A percentile compares a stretch with the other conserved stretches of the same genome.
These are phyloP conservation scores for Epinephelus coioides DNA, from an alignment of 2,797 vertebrate genomes.

Conservation along the genomic window DNA sequence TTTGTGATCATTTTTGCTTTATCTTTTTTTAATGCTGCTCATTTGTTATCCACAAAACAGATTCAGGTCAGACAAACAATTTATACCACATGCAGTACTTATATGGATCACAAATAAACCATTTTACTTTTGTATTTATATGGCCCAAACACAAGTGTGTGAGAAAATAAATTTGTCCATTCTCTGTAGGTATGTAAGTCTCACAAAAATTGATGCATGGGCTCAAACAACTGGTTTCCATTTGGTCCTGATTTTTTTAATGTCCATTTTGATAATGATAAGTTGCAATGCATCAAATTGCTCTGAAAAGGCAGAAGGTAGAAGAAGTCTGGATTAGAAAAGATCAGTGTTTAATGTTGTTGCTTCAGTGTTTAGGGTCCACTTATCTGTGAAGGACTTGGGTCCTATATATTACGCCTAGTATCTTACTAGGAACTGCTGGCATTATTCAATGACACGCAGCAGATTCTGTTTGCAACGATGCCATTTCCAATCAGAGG, in stretches of 20 bases:
- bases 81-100: too few species aligned
- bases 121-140: too few species aligned
- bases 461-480: slow-evolving; percentile 17
- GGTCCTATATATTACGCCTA: not conserved
- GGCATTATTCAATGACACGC: slow-evolving; percentile 15
- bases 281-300: not conserved
- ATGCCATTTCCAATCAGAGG: slow-evolving; percentile 47
- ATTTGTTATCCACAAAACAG: too few species aligned
- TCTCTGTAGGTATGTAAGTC: too few species aligned
- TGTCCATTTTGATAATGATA: not conserved
- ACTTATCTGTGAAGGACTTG: slow-evolving; percentile 3
- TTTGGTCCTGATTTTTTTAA: not conserved
- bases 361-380: not conserved
- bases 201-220: too few species aligned
- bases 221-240: not conserved
- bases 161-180: too few species aligned
- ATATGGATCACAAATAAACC: too few species aligned
- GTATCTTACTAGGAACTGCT: not conserved
- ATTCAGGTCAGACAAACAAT: too few species aligned
- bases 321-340: not conserved
- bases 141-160: too few species aligned
- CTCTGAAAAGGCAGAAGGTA: not conserved
- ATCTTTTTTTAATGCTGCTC: too few species aligned
- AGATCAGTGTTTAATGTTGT: not conserved
- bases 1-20: too few species aligned